Evolutionary conservation across 2,113 vertebrate genomes (phyloP), one percentile per base, ranked within the genome.

Genomic region (Pterocles gutturalis): DNA sequence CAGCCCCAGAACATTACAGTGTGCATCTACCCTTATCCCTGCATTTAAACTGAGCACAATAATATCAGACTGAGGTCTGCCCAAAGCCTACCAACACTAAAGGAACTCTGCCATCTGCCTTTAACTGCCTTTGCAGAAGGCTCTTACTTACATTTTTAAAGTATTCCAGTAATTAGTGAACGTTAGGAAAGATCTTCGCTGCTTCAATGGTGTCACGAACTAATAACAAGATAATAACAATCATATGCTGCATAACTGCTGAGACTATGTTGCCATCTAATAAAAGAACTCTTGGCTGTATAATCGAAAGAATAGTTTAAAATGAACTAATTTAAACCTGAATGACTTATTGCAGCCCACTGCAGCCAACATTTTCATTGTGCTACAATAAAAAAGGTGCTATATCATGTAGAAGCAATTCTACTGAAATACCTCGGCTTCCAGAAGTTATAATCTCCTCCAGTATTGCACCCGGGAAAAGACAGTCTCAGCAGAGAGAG

Each of bases 171-270:
- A 93, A 96, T 81, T 81, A 89, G 92, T 34, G 53, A 96, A 90
- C 65, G 54, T 84, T 67, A 71, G 69, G 72, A 79, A 92, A 87
- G 83, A 89, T 87, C 65, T 89, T 55, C 5, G 1, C 66, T 65
- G 31, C 66, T 86, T 89, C 78, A 83, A 67, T 73, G 65, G 53
- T 93, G 89, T 91, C 94, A 96, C 13, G 29, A 91, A 84, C 69
- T 90, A 95, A 65, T 90, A 97, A 94, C 55, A 95, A 55, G 75
- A 88, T 94, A 92, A 95, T 92, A 94, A 89, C 64, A 94, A 96
- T 87, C 83, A 93, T 87, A 94, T 93, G 77, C 90, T 81, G 49
- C 80, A 60, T 89, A 82, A 91, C 60, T 89, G 86, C 80, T 89
- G 73, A 92, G 82, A 91, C 79, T 79, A 90, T 11, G 53, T 84